Base-by-base conservation (phyloP, 53 echinoderm and acorn worm genomes). In the Stichopus horrens region DNA sequence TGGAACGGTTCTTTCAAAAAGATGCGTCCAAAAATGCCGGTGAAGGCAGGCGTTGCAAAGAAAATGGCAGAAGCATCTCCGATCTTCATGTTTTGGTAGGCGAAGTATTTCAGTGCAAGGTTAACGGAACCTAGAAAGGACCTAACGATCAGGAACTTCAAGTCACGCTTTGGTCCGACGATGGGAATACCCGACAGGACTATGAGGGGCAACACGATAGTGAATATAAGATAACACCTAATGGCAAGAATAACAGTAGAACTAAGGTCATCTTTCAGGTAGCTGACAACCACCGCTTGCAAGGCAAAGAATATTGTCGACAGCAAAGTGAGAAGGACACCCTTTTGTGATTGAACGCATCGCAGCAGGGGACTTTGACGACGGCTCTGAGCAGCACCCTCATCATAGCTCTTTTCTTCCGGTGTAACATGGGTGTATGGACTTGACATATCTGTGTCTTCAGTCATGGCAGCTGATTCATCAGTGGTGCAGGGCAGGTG, bases 1-100 rank as follows among this genome's bases (percentile, higher is more conserved):
- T 14, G 22, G 37, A 84, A 84, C 19, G 84, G 66, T 84, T 84
- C 84, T 14, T 84, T 84, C 52, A 84, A 55, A 84, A 84, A 84
- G n/a, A 84, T 63, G 59, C 84, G 1, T 0, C 66, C 65, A 14
- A 84, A 58, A 57, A 84, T 21, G 9, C 84, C 84, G 7, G 66
- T 66, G 23, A 84, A 57, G 10, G 66, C 84, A 0, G 84, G 84
- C 0, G 84, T 20, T 37, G 57, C 84, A 60, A 60, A 63, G 53
- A 86, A 52, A 7, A 86, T 59, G 37, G 71, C 86, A 16, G 71
- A 66, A n/a, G 86, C 86, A 86, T 86, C 86, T 0, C 66, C 86
- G 10, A 68, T 52, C 9, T 51, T 58, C 86, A 86, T 86, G 22
- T 86, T 65, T 22, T 86, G 86, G 51, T 67, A 68, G 5, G 86